phyloP scores from a whole-genome alignment of 2,113 vertebrate genomes.

The Cyprinodon tularosa region DNA sequence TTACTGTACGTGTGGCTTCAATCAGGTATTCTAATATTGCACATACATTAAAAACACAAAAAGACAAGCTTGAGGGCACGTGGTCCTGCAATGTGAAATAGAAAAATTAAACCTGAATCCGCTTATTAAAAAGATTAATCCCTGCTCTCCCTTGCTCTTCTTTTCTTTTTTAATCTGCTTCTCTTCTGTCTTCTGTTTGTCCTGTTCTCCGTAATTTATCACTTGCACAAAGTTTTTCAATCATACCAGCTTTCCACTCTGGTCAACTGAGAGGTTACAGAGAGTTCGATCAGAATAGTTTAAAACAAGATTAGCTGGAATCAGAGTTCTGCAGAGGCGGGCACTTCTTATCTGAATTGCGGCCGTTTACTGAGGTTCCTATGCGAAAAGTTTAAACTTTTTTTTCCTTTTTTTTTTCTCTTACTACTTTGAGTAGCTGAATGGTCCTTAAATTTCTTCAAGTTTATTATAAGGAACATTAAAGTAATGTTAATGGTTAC shows the following conservation, averaged over 20 bases:
- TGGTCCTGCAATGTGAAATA: conserved; percentile 29
- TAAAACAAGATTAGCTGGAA: conserved; percentile 21
- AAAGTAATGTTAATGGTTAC: conserved; percentile 18
- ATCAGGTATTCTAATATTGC: conserved; percentile 14
- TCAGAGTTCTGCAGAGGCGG: conserved; percentile 33
- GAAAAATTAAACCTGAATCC: conserved; percentile 52
- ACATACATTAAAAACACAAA: conserved; percentile 3
- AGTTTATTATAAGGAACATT: conserved; percentile 34
- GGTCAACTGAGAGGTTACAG: conserved; percentile 21
- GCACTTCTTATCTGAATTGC: conserved; percentile 16
- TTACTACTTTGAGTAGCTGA: conserved; percentile 8
- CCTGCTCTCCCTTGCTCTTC: conserved; percentile 7
- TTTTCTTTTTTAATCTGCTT: conserved; percentile 38
- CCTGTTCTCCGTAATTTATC: conserved; percentile 26
- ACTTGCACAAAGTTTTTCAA: conserved; percentile 31
- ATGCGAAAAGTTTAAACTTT: conserved; percentile 9
- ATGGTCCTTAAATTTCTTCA: neutral
- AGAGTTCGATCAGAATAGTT: conserved; percentile 40
- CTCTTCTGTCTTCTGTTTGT: conserved; percentile 39
- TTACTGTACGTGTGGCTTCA: conserved; percentile 10
- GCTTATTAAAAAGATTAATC: conserved; percentile 48
- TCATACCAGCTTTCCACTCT: conserved; percentile 27
- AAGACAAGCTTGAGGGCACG: neutral
- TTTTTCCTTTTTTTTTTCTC: conserved; percentile 11
- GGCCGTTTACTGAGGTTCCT: conserved; percentile 1